Conservation (phyloP, 2,888 invertebrate species). For the Drosophila sordidula region DNA sequence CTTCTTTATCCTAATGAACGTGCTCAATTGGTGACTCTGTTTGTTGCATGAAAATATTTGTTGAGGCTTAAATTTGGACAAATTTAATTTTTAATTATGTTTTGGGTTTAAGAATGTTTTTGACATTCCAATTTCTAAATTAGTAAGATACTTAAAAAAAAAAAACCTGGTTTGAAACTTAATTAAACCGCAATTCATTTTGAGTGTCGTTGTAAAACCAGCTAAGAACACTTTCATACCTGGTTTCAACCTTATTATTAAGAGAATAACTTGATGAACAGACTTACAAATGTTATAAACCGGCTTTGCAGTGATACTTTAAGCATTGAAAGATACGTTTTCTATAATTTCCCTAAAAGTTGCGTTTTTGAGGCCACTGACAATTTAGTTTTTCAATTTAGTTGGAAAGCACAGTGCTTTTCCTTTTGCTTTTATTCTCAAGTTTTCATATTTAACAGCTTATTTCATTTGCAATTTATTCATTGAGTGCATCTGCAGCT, state of each 20-base stretch:
- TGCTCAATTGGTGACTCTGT: neutral
- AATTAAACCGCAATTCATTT: neutral
- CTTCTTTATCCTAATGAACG: conserved; percentile 17
- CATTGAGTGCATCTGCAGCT: conserved; percentile 6
- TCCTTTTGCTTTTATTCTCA: neutral
- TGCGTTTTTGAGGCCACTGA: too few species aligned
- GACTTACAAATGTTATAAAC: too few species aligned
- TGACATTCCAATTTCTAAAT: neutral
- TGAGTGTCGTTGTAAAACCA: neutral
- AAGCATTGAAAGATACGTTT: too few species aligned
- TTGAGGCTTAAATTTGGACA: neutral
- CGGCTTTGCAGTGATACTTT: too few species aligned
- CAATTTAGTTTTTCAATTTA: too few species aligned
- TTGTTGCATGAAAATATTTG: too few species aligned
- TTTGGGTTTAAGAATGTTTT: neutral
- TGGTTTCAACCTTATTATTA: too few species aligned
- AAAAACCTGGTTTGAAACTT: too few species aligned
- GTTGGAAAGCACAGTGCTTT: too few species aligned
- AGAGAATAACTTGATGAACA: too few species aligned
- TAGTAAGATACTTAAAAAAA: neutral
- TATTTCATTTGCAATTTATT: conserved; percentile 3
- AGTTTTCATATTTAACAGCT: conserved; percentile 10
- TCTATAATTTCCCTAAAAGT: too few species aligned
- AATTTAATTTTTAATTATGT: neutral
- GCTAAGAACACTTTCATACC: neutral